Evolutionary conservation across 2,113 vertebrate genomes (phyloP), one percentile per base, ranked within the genome.

Genomic region (Platichthys flesus): DNA sequence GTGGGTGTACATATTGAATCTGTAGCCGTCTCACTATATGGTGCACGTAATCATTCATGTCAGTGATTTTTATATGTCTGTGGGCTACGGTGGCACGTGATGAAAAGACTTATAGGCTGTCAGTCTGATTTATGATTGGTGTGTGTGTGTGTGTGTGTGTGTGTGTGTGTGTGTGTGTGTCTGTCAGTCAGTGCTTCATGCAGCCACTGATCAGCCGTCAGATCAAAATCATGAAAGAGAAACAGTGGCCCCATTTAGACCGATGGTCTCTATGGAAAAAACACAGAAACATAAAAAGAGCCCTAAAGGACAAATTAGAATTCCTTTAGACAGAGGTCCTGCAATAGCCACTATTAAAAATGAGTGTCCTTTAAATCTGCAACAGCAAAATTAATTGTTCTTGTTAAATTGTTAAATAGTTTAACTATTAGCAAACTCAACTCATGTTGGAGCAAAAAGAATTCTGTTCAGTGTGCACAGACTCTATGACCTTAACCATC

Each of bases 1-100:
- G 62, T 67, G 68, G 31, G 40, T 62, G 57, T 67, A 61, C 13
- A 9, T 55, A 81, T 28, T 82, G 40, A 66, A 23, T 55, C 35
- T 59, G n/a, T 49, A 54, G 65, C 16, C 47, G 40, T 31, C 31
- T 54, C 23, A 40, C 20, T 64, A 37, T 59, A 37, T 14, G 49
- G 57, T 45, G 21, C 45, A 78, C 16, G 16, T 78, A 64, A 58
- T 64, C n/a, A 64, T 40, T 14, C 13, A 61, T 61, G 21, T 54
- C 49, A 35, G 5, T 4, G 0, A 56, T 47, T 14, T 14, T 20
- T 58, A 3, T 52, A 23, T 28, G 40, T 57, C 37, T 64, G 47
- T 47, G 52, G 58, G 51, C 26, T 58, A 57, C n/a, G 20, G 6
- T 31, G 31, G 12, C 35, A 61, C 3, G 0, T 23, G 57, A 28